phyloP scores from a whole-genome alignment of 1,140 invertebrate genomes.

The Neodiprion pinetum region DNA sequence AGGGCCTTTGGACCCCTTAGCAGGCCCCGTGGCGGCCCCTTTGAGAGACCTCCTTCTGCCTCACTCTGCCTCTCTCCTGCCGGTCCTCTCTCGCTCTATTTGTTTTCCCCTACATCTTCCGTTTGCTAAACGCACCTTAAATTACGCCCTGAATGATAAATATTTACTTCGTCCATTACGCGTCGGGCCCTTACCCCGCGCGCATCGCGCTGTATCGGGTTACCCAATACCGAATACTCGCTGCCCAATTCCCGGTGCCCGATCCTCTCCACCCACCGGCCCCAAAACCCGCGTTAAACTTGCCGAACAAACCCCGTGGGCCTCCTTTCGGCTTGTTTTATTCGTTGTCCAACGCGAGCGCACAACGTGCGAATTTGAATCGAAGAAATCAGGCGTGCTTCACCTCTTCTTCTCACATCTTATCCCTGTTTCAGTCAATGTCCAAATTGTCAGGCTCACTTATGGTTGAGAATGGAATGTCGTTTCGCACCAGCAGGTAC shows the following conservation, averaged over 20 bases:
- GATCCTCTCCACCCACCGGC: no score
- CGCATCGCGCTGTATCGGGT: constrained; percentile 3
- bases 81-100: constrained; percentile 44
- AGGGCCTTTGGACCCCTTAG: constrained; percentile 41
- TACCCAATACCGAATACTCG: background rate
- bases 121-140: constrained; percentile 61
- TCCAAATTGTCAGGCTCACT: no score
- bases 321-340: background rate
- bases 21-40: constrained; percentile 46
- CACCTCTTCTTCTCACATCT: background rate
- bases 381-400: background rate
- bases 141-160: constrained; percentile 61
- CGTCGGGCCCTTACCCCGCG: constrained; percentile 12
- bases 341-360: background rate
- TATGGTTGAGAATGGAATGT: no score
- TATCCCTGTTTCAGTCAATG: background rate
- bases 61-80: constrained; percentile 33
- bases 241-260: no score
- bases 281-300: no score
- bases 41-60: constrained; percentile 47
- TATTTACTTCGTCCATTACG: constrained; percentile 60
- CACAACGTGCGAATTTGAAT: background rate
- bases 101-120: constrained; percentile 57
- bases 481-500: no score
- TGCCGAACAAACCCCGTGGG: background rate